Evolutionary conservation across 2,113 vertebrate genomes (phyloP).

Genomic region (Manacus vitellinus): DNA sequence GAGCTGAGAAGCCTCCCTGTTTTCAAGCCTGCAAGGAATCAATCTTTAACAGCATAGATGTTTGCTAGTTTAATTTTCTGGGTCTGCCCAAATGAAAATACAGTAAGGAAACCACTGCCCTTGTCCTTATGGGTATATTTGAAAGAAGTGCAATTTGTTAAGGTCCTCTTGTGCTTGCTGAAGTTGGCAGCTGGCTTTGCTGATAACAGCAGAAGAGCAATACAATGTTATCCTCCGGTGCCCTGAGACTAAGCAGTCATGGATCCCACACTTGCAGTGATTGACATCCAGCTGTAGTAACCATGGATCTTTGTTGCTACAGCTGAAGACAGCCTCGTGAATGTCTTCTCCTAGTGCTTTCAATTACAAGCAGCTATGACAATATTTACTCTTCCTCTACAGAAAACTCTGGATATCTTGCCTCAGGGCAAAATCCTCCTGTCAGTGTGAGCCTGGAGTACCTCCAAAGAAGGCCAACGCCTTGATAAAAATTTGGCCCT

Average conservation of each 20-base stretch:
- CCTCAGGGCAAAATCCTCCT: neutral
- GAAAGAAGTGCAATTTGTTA: neutral
- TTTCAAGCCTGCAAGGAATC: neutral
- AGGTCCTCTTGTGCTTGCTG: neutral
- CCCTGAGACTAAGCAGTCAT: neutral
- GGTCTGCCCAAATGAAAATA: neutral
- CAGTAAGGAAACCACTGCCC: neutral
- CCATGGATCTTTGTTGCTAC: slow-evolving; percentile 48
- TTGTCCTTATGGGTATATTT: neutral
- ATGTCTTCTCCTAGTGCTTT: slow-evolving; percentile 30
- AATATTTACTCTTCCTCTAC: slow-evolving; percentile 51
- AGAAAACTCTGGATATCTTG: slow-evolving; percentile 10
- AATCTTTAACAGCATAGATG: neutral
- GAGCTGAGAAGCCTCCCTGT: neutral
- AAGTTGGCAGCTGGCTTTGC: slow-evolving; percentile 2
- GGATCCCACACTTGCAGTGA: neutral
- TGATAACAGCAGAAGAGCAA: neutral
- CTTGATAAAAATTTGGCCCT: neutral
- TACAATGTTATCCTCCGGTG: neutral
- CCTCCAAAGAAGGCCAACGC: neutral
- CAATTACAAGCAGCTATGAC: slow-evolving; percentile 58
- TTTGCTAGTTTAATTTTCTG: neutral
- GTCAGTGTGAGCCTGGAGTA: slow-evolving; percentile 7
- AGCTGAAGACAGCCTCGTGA: slow-evolving; percentile 49
- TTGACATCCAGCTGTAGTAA: neutral